Evolutionary conservation across 1,140 invertebrate genomes (phyloP), one percentile per base, ranked within the genome.

Genomic region (Pygmarrhopalites habei): DNA sequence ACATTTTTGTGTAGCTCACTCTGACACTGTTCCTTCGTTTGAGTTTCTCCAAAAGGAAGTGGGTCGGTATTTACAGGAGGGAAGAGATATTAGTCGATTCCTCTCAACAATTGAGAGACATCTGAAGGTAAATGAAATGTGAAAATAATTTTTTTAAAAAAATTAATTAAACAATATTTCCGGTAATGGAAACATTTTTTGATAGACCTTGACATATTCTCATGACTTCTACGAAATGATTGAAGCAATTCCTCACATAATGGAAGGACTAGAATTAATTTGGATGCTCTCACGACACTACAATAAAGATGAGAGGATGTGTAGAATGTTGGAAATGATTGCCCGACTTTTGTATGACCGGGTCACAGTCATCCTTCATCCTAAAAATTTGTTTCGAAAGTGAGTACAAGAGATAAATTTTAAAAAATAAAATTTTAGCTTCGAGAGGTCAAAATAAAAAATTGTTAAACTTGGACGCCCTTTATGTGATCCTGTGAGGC

Each of bases 51-150:
- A 80, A 63, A 73, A 78, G 0, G 83, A 85, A 51, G 75, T 92
- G 0, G 78, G 83, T 59, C 83, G 85, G 49, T 78, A 83, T 68
- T 88, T 87, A 64, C 79, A 82, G n/a, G 79, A 89, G 71, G 87
- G 90, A 1, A 85, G 86, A 70, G 89, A 94, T 70, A 94, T 92
- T 73, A 81, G 87, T 1, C 85, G 89, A 64, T 93, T 93, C 75
- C 74, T 95, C 12, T 83, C 82, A 0, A 91, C 90, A 0, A 77
- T 93, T 14, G 80, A 86, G 62, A 79, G 88, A 63, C 85, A 91
- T 74, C 86, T 94, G 67, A 87, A 85, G 72, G 86, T 89, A 75
- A 76, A 73, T 67, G 32, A 62, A 73, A 58, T 41, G 46, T 32
- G 51, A 28, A 21, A 49, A 7, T 19, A 49, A 49, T 53, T 4